Base-by-base conservation (phyloP, 1,140 invertebrate genomes). In the Drosophila arizonae region DNA sequence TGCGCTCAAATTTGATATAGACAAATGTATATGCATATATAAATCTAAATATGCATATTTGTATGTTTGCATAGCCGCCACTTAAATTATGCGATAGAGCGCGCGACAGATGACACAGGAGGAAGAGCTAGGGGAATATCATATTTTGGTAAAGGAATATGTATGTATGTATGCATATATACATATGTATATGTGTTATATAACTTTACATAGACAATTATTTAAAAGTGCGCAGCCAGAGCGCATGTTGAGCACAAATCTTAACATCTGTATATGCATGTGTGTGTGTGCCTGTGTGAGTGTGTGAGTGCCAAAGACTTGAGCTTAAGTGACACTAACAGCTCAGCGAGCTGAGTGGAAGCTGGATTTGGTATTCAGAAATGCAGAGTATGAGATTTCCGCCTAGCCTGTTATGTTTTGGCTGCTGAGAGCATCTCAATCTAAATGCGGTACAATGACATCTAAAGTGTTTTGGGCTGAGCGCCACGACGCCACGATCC, bases 371-470 rank as follows among this genome's bases (percentile, higher is more conserved):
- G 55, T 21, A 26, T 41, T 51, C 46, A 56, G 68, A 30, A 15
- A 43, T 36, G 52, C 33, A 55, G 65, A 63, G 52, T 41, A 43
- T 58, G 67, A 69, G 58, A 58, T 26, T 65, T 61, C 55, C 58
- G 36, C 56, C 39, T 51, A 62, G 72, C 61, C 65, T 86, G 79
- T 81, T 87, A 87, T 86, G 82, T 87, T 86, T 86, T 82, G 82
- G 82, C 82, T 84, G 77, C 69, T 81, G 77, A 84, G 79, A 87
- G 84, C 84, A 75, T 88, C 84, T 87, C 84, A 87, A 87, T 87
- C 84, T 88, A 88, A 87, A 87, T 87, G 84, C 84, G 84, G 84
- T 87, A 87, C 84, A 87, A 87, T 87, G 84, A 87, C 84, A 87
- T 87, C 79, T 87, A 84, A 87, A 87, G 84, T 87, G 84, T 88